These are phyloP conservation scores for Drosophila macrothrix DNA, from an alignment of 2,888 invertebrate genomes.

Conservation along the genomic window DNA sequence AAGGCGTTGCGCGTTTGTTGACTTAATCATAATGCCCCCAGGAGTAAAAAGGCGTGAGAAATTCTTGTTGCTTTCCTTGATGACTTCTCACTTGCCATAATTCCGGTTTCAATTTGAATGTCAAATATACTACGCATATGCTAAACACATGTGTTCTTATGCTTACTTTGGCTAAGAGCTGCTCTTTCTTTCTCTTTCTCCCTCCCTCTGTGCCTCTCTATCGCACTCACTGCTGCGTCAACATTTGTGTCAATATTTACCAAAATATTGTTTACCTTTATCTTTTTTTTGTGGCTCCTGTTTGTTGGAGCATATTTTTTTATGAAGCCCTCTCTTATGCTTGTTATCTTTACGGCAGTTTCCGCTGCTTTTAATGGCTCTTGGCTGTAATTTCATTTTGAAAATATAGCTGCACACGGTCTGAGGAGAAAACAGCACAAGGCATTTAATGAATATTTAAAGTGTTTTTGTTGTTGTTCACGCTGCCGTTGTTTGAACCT, in stretches of 20 bases:
- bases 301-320: constrained; percentile 31
- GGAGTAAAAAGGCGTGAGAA: constrained; percentile 14
- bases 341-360: constrained; percentile 67
- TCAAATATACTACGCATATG: constrained; percentile 8
- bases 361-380: constrained; percentile 70
- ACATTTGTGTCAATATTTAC: constrained; percentile 64
- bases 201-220: not conserved
- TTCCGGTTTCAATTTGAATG: constrained; percentile 7
- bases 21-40: not conserved
- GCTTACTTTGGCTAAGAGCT: not conserved
- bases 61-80: constrained; percentile 15
- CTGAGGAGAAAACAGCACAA: constrained; percentile 9
- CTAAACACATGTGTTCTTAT: constrained; percentile 20
- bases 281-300: constrained; percentile 30
- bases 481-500: constrained; percentile 8
- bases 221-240: constrained; percentile 1
- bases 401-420: constrained; percentile 30
- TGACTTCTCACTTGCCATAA: constrained; percentile 30
- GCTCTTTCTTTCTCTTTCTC: not conserved
- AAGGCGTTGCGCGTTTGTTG: not conserved
- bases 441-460: constrained; percentile 63
- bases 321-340: constrained; percentile 35
- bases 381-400: constrained; percentile 69
- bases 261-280: constrained; percentile 69
- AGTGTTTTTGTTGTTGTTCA: constrained; percentile 28